Evolutionary conservation across 1,140 invertebrate species (phyloP), one percentile per base, ranked within the genome.

Genomic region (Sycophaga agraensis): DNA sequence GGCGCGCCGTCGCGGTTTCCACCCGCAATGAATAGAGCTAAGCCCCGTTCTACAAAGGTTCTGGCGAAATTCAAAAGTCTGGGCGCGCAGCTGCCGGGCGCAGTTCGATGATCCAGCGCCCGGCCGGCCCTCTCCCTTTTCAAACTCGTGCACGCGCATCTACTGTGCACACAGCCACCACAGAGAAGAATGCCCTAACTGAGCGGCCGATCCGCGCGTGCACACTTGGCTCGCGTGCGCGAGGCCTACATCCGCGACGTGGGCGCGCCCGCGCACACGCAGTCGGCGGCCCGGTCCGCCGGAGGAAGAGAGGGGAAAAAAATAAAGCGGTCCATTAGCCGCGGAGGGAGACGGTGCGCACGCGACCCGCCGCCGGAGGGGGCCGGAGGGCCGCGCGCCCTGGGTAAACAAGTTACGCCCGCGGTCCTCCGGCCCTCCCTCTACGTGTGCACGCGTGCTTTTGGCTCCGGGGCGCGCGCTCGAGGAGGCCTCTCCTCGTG

Each of bases 361-460:
- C 67, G 66, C 64, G 70, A 69, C n/a, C n/a, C n/a, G n/a, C n/a
- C n/a, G n/a, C n/a, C n/a, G 66, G 64, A 63, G 34, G 55, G 16
- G 16, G 39, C 12, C 59, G 65, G 59, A 4, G 63, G 58, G 34
- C 43, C 26, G 11, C 22, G 21, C 59, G 65, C 56, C n/a, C n/a
- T 67, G 61, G 65, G 69, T 70, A 77, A 78, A 78, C 75, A 78
- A 78, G 74, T 79, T 78, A 76, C 70, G 69, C 16, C 24, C 21
- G 4, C 26, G 4, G 5, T 4, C 11, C 5, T 43, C 37, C 46
- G 22, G 19, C 48, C 19, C 28, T 39, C 39, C 51, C 59, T 48
- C 51, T 42, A 35, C 4, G 22, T 37, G 63, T 57, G 65, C 59
- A 59, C 58, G 45, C 63, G 59, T 62, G 64, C 50, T 61, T n/a